phyloP scores from a whole-genome alignment of 2,797 vertebrate species.

The Paratrypauchen microcephalus region DNA sequence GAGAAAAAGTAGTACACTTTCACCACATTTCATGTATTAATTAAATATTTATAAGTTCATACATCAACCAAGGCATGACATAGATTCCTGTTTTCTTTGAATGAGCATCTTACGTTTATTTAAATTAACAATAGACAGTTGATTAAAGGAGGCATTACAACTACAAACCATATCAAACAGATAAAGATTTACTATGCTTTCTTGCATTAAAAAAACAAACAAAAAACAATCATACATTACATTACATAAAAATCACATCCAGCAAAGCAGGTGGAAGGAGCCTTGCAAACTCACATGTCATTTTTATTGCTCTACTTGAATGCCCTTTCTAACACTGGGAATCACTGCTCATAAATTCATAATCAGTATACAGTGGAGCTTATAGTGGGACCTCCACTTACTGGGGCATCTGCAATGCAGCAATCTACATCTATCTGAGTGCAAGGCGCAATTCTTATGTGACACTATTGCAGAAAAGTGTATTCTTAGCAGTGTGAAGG shows the following conservation, averaged over 20 bases:
- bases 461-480: constrained; percentile 22
- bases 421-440: constrained; percentile 27
- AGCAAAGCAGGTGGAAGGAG: background rate
- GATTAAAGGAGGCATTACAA: background rate
- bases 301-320: background rate
- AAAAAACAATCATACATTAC: background rate
- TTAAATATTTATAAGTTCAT: constrained; percentile 19
- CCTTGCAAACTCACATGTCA: background rate
- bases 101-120: too few species aligned
- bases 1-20: constrained; percentile 26
- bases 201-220: background rate
- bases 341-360: constrained; percentile 37
- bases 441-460: constrained; percentile 27
- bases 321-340: constrained; percentile 4
- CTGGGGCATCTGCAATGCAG: constrained; percentile 74
- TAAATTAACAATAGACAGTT: background rate
- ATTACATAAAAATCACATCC: background rate
- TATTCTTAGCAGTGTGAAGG: constrained; percentile 18
- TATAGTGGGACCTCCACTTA: constrained; percentile 33
- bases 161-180: constrained; percentile 1
- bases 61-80: constrained; percentile 1
- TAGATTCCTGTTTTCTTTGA: too few species aligned
- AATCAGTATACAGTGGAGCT: constrained; percentile 33
- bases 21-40: constrained; percentile 5
- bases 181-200: background rate